phyloP scores from a whole-genome alignment of 2,113 vertebrate genomes.

The Psilopsiagon aymara region DNA sequence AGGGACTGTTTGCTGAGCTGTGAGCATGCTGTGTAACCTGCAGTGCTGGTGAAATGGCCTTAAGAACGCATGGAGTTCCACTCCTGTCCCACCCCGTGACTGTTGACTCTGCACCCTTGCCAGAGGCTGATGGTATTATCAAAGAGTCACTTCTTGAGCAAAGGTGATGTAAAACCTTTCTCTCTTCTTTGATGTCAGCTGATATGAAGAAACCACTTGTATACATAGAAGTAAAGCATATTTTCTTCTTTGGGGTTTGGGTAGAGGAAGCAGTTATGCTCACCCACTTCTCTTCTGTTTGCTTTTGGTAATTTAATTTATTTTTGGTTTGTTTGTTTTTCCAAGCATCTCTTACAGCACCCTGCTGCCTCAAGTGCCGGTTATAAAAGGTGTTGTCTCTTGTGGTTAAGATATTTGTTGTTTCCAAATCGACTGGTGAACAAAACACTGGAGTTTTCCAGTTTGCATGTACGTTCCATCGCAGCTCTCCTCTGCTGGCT shows the following conservation, averaged over 20 bases:
- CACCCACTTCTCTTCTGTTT: not conserved
- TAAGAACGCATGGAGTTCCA: not conserved
- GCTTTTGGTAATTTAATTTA: not conserved
- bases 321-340: not conserved
- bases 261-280: not conserved
- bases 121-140: not conserved
- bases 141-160: not conserved
- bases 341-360: not conserved
- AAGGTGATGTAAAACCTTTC: not conserved
- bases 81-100: not conserved
- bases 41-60: not conserved
- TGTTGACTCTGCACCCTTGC: not conserved
- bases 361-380: not conserved
- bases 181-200: not conserved
- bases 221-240: conserved; percentile 18
- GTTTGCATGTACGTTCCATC: not conserved
- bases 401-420: not conserved
- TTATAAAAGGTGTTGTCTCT: not conserved
- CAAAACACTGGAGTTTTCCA: conserved; percentile 2
- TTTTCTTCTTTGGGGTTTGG: not conserved
- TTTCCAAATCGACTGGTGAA: not conserved
- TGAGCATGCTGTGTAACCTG: not conserved
- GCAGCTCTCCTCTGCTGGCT: not conserved
- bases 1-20: not conserved
- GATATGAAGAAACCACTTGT: not conserved